Base-by-base conservation (phyloP, 1,140 invertebrate genomes). In the Drosophila ohnishii region DNA sequence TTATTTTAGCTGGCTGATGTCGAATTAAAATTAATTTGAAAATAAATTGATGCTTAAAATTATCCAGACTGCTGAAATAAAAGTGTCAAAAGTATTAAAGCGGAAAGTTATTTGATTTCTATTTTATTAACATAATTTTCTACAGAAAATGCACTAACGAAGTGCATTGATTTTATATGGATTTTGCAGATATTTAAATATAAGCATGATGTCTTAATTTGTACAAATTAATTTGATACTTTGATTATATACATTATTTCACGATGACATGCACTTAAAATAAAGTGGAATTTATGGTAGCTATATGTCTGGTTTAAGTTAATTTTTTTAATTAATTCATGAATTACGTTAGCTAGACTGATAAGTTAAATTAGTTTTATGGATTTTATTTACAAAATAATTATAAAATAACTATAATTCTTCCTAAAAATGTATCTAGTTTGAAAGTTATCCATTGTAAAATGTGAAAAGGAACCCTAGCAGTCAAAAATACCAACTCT, bases 1-100 rank as follows among this genome's bases (percentile, higher is more conserved):
- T 53, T 65, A 48, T 25, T 67, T 50, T 7, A 39, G 30, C 14
- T 34, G 2, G 14, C 14, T 28, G 13, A 32, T 19, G 47, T 66
- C 37, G 9, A 51, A 45, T 65, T 69, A 55, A 66, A 45, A 53
- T 45, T 51, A 69, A 66, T 53, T 65, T 53, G 8, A 22, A 53
- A 30, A 11, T 53, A 37, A 69, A 66, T 69, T 66, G 30, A 53
- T 44, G 45, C 22, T 51, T 13, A 4, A 63, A 63, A 56, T 42
- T 28, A 35, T n/a, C 16, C 13, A 30, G 5, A 9, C 19, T 14
- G 10, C 4, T 4, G 13, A 53, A 22, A 37, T 53, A 22, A 34
- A 37, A 3, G 22, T 53, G 16, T 34, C 11, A 10, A 50, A 10
- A 50, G 1, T 50, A 8, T n/a, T 32, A 8, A 34, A 35, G 13